phyloP scores from a whole-genome alignment of 2,797 vertebrate genomes.

The Sandelia bainsii region DNA sequence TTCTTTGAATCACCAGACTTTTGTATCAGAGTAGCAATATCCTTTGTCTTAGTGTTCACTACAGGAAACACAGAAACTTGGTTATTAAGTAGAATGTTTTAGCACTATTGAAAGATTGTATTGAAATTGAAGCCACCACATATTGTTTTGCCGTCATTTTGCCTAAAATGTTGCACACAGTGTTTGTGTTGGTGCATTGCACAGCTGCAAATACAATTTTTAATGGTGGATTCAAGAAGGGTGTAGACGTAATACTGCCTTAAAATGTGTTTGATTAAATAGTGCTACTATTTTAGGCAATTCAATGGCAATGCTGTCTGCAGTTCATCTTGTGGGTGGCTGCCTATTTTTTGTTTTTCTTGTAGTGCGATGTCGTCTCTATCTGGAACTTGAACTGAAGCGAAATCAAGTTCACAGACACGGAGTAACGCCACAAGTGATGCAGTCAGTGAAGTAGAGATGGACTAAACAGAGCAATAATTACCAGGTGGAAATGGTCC shows the following conservation, averaged over 20 bases:
- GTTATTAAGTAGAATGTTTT: slow-evolving; percentile 61
- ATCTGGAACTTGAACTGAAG: slow-evolving; percentile 68
- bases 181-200: slow-evolving; percentile 50
- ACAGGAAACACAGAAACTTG: slow-evolving; percentile 55
- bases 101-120: slow-evolving; percentile 75
- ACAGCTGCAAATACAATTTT: slow-evolving; percentile 52
- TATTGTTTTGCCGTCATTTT: slow-evolving; percentile 72
- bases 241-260: slow-evolving; percentile 81
- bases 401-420: slow-evolving; percentile 57
- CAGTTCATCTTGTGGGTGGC: slow-evolving; percentile 50
- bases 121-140: slow-evolving; percentile 63
- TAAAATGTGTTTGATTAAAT: slow-evolving; percentile 76
- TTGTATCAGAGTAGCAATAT: slow-evolving; percentile 80
- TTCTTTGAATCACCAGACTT: slow-evolving; percentile 68
- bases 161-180: slow-evolving; percentile 74
- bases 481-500: slow-evolving; percentile 77
- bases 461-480: slow-evolving; percentile 87
- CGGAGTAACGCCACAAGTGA: slow-evolving; percentile 50
- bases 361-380: slow-evolving; percentile 58
- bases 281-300: slow-evolving; percentile 74
- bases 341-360: slow-evolving; percentile 45
- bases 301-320: slow-evolving; percentile 66
- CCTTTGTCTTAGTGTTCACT: slow-evolving; percentile 72
- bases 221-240: slow-evolving; percentile 54
- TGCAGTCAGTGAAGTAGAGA: slow-evolving; percentile 51